Base-by-base conservation (phyloP, 1,140 invertebrate species). In the Sesamia nonagrioides region DNA sequence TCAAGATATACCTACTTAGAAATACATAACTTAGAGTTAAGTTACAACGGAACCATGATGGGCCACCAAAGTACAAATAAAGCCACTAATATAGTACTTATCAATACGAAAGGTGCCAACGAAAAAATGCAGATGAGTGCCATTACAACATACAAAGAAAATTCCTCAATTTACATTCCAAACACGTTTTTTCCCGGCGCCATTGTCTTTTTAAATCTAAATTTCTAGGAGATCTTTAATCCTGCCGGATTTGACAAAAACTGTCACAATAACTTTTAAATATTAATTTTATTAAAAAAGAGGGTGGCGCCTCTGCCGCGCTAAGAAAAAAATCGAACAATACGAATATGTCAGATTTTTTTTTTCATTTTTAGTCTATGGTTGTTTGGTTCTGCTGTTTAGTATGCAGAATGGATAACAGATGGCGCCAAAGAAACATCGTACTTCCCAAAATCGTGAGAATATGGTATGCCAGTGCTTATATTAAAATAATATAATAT, bases 241-340 rank as follows among this genome's bases (percentile, higher is more conserved):
- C 84, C 86, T 82, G 80, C 61, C 85, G 86, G 87, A 86, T 83
- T 85, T 79, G 72, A 58, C 83, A 88, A 88, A 86, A 73, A 82
- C 66, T 71, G 63, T 81, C 54, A 88, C 77, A 85, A 84, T 81
- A 86, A 79, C 73, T 79, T 63, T 71, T 82, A 75, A 84, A 84
- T 82, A 84, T 82, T 82, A 69, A 77, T 82, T 79, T 80, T 77
- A 75, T 18, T 48, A 78, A 79, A 77, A 79, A 68, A 45, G 66
- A 78, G 73, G 50, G 48, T 50, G 81, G 85, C 87, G 87, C 85
- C 85, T 68, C 48, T 48, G 15, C 21, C 54, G 35, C 8, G 60
- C 33, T 48, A 15, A 13, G 40, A 66, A 77, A 81, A 81, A 81
- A 73, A 76, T 63, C 8, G 48, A 66, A 84, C 72, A 78, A 77